phyloP scores from a whole-genome alignment of 2,888 invertebrate species.

The Netelia inedita region DNA sequence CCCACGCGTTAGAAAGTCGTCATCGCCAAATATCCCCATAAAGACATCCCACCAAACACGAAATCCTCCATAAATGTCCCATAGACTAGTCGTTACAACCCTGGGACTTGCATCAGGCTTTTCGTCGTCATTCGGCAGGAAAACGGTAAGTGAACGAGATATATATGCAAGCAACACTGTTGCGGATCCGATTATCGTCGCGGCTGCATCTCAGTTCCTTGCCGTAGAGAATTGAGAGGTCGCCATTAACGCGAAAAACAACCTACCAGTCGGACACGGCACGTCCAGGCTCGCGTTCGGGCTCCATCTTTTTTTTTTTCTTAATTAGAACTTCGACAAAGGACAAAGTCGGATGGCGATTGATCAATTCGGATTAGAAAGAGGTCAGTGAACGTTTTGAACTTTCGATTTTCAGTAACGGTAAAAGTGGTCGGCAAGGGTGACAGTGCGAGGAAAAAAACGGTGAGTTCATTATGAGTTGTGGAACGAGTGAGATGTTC shows the following conservation, averaged over 20 bases:
- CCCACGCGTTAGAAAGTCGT: slow-evolving; percentile 16
- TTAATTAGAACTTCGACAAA: background rate
- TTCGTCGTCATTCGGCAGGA: background rate
- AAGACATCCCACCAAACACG: too few species aligned
- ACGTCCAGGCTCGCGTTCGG: slow-evolving; percentile 31
- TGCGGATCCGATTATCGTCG: slow-evolving; percentile 21
- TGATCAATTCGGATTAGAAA: background rate
- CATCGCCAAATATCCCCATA: slow-evolving; percentile 1
- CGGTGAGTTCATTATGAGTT: slow-evolving; percentile 19
- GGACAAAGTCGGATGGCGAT: background rate
- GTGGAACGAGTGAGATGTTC: background rate
- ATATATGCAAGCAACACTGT: slow-evolving; percentile 22
- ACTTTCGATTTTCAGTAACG: slow-evolving; percentile 9
- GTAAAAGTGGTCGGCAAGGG: slow-evolving; percentile 18
- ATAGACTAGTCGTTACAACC: background rate
- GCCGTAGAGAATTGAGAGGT: slow-evolving; percentile 59
- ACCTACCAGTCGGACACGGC: slow-evolving; percentile 53
- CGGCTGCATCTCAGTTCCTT: slow-evolving; percentile 34
- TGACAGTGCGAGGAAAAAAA: background rate
- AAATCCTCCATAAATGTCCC: background rate
- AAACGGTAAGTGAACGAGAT: slow-evolving; percentile 51
- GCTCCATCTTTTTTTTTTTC: slow-evolving; percentile 44
- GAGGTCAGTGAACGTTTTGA: background rate
- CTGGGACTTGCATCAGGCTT: background rate
- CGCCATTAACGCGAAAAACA: slow-evolving; percentile 60